These are phyloP conservation scores for Acanthochromis polyacanthus DNA, from an alignment of 2,113 vertebrate genomes.

Conservation along the genomic window DNA sequence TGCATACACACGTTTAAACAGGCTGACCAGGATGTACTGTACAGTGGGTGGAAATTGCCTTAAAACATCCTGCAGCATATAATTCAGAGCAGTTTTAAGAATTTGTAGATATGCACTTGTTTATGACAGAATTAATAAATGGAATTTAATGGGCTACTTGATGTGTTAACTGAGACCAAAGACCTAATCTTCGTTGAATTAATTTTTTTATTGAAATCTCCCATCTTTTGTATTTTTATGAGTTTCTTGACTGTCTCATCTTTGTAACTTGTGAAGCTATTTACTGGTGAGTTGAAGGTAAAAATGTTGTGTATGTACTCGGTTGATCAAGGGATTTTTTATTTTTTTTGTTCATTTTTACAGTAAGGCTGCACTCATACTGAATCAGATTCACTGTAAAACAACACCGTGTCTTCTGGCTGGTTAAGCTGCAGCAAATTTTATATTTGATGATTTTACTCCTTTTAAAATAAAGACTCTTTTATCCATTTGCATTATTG, in stretches of 20 bases:
- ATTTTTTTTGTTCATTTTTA: neutral
- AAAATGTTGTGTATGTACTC: neutral
- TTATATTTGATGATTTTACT: neutral
- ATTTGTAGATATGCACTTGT: neutral
- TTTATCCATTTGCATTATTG: neutral
- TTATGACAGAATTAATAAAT: neutral
- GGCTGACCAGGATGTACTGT: neutral
- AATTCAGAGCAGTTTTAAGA: neutral
- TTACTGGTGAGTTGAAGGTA: conserved; percentile 8
- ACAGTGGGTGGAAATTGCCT: neutral
- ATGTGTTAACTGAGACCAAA: conserved; percentile 24
- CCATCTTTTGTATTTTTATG: neutral
- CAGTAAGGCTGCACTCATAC: neutral
- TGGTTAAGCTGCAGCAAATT: too few species aligned
- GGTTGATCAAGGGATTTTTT: neutral
- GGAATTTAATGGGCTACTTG: conserved; percentile 11
- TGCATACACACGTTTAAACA: neutral
- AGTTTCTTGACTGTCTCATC: neutral
- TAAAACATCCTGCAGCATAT: neutral
- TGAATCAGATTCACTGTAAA: neutral
- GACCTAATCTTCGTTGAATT: neutral
- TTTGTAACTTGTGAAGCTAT: neutral
- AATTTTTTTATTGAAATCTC: neutral
- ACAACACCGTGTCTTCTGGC: neutral
- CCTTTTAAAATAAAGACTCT: neutral